These are phyloP conservation scores for Oscheius myriophilus DNA, from an alignment of 2,888 invertebrate species.

Conservation along the genomic window DNA sequence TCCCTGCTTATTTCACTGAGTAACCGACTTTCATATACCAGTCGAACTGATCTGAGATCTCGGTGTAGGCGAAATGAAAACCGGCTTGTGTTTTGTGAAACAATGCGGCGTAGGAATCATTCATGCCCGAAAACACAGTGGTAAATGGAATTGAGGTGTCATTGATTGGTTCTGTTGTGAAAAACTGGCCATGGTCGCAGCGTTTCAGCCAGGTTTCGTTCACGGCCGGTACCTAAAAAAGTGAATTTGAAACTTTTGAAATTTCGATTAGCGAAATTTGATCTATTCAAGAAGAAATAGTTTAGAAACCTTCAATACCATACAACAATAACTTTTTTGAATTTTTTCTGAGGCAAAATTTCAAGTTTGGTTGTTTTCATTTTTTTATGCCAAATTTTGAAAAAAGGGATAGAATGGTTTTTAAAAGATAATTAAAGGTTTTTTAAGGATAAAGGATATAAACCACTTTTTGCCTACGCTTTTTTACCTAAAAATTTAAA, in stretches of 20 bases:
- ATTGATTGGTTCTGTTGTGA: conserved; percentile 46
- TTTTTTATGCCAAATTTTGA: background rate
- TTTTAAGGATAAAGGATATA: too few relatives aligned
- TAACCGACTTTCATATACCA: conserved; percentile 58
- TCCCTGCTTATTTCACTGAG: background rate
- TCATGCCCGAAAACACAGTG: conserved; percentile 55
- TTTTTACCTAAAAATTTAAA: too few relatives aligned
- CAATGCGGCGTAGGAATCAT: conserved; percentile 50
- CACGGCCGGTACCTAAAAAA: conserved; percentile 38
- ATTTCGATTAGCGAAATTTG: too few relatives aligned
- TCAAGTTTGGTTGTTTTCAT: background rate
- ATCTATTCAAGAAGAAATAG: too few relatives aligned
- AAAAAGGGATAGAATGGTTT: too few relatives aligned
- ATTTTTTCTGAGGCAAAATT: too few relatives aligned
- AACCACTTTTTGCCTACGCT: too few relatives aligned
- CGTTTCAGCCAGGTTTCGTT: conserved; percentile 60
- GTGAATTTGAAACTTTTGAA: too few relatives aligned
- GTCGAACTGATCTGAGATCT: conserved; percentile 55
- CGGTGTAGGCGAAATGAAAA: conserved; percentile 49
- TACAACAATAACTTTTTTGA: too few relatives aligned
- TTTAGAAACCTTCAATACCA: too few relatives aligned
- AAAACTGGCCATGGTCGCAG: conserved; percentile 60
- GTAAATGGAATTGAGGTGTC: conserved; percentile 53
- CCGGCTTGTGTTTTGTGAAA: conserved; percentile 59
- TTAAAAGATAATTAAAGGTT: too few relatives aligned